These are phyloP conservation scores for Charanyca ferruginea DNA, from an alignment of 2,888 invertebrate species.

Conservation along the genomic window DNA sequence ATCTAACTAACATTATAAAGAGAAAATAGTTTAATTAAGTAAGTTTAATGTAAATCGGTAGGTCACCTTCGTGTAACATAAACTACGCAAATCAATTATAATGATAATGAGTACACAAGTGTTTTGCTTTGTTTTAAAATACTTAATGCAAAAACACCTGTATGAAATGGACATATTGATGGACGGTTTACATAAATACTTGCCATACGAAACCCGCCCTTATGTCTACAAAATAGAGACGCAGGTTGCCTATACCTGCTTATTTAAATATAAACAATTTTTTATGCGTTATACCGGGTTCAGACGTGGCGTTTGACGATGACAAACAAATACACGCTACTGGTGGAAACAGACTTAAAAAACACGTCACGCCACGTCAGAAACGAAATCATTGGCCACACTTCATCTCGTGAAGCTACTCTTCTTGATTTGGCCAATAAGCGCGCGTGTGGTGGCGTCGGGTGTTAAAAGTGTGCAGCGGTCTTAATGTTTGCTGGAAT, in stretches of 20 bases:
- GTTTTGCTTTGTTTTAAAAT: conserved; percentile 41
- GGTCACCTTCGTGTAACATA: conserved; percentile 2
- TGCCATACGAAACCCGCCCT: background rate
- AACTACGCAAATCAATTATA: conserved; percentile 20
- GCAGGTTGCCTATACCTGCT: background rate
- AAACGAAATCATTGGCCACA: no score
- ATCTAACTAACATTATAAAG: no score
- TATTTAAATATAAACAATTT: background rate
- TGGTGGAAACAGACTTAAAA: no score
- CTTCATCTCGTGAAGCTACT: no score
- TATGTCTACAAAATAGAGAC: background rate
- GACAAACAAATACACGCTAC: background rate
- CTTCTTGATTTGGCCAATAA: no score
- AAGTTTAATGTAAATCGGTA: conserved; percentile 5
- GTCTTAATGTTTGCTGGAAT: background rate
- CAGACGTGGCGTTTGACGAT: background rate
- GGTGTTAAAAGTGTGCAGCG: no score
- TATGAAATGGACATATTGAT: background rate
- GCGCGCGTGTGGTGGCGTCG: no score
- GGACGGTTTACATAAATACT: background rate
- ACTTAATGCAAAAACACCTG: conserved; percentile 11
- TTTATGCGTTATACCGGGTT: background rate
- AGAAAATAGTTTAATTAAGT: no score
- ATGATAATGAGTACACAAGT: conserved; percentile 9
- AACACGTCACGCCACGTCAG: no score